A percentile compares a stretch with the other conserved stretches of the same genome.
These are phyloP conservation scores for Polydesmus complanatus DNA, from an alignment of 2,888 invertebrate species.

Conservation along the genomic window DNA sequence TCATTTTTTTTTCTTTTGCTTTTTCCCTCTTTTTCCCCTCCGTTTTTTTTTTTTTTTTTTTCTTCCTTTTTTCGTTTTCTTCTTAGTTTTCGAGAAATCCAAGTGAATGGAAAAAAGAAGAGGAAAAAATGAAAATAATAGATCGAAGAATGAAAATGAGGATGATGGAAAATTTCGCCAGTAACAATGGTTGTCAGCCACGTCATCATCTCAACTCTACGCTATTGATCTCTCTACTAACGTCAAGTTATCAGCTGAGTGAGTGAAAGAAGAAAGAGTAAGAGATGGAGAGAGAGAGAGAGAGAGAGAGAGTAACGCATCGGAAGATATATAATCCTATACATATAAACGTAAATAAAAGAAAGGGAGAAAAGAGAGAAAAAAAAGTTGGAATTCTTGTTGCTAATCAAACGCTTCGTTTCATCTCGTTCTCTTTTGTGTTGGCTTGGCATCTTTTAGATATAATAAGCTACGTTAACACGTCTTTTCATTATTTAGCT, in stretches of 20 bases:
- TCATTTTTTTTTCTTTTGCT: no score
- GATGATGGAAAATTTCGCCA: not conserved
- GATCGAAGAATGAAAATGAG: not conserved
- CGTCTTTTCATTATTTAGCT: no score
- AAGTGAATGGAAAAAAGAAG: not conserved
- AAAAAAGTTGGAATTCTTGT: not conserved
- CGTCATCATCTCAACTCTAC: not conserved
- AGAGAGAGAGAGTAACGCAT: not conserved
- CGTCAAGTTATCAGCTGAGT: no score
- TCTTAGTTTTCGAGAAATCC: no score
- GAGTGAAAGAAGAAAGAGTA: not conserved
- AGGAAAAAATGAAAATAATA: not conserved
- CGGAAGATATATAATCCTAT: no score
- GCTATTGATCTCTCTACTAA: not conserved
- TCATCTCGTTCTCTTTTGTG: no score
- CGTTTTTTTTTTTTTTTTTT: no score
- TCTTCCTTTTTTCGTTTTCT: no score
- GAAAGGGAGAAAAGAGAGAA: no score
- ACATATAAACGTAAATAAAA: no score
- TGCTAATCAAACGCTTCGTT: not conserved
- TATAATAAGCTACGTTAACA: not conserved
- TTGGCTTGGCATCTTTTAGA: no score
- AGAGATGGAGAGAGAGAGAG: not conserved
- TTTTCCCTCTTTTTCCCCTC: no score
- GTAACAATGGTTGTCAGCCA: not conserved